Conservation (phyloP, 2,113 vertebrate species). For the Struthio camelus region DNA sequence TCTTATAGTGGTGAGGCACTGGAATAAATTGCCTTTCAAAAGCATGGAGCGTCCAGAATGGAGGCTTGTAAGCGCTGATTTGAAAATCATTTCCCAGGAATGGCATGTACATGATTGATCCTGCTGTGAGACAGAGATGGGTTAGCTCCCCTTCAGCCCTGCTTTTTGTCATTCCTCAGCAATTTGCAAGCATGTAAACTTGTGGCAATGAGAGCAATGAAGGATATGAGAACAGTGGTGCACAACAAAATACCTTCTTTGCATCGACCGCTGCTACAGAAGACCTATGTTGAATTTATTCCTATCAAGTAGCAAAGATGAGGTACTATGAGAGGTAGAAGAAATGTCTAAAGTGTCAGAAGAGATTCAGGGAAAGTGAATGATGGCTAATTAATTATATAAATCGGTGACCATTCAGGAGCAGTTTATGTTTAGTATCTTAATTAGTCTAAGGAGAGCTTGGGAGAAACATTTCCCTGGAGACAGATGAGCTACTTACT, state of each 20-base stretch:
- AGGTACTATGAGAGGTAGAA: neutral
- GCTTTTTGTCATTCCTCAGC: neutral
- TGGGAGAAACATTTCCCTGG: neutral
- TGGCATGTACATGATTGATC: neutral
- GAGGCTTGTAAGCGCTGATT: neutral
- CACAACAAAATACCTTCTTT: neutral
- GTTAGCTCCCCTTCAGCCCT: neutral
- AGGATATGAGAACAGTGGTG: too few species aligned
- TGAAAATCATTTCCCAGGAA: neutral
- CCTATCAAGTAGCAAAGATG: neutral
- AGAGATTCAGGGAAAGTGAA: neutral
- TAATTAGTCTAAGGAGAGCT: neutral
- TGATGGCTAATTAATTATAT: neutral
- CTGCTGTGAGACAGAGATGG: neutral
- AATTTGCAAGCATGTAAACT: neutral
- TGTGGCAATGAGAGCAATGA: neutral
- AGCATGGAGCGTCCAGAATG: neutral
- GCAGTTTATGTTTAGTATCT: neutral
- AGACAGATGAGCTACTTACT: neutral
- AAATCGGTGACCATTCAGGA: neutral
- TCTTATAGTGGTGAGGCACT: neutral
- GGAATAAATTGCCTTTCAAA: neutral
- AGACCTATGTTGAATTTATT: neutral
- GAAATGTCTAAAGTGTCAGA: neutral
- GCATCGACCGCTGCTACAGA: neutral